Conservation (phyloP, 2,888 invertebrate species). For the Saturnia japonica region DNA sequence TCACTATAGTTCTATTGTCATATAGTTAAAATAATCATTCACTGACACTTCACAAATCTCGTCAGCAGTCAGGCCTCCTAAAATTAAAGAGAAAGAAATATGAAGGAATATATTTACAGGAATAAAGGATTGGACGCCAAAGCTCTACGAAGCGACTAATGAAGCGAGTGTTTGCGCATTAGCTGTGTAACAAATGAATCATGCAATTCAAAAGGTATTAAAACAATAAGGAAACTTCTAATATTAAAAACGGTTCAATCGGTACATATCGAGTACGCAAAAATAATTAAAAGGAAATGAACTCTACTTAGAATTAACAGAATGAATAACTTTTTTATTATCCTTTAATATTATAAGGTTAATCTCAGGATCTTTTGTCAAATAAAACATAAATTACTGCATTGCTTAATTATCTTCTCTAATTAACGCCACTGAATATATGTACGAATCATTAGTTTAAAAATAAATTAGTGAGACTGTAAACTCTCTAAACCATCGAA, state of each 20-base stretch:
- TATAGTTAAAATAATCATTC: constrained; percentile 32
- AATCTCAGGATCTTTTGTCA: background rate
- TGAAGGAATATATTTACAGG: constrained; percentile 66
- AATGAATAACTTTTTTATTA: constrained; percentile 1
- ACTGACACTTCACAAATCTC: constrained; percentile 39
- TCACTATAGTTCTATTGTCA: constrained; percentile 39
- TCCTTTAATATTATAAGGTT: background rate
- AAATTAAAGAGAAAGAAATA: constrained; percentile 66
- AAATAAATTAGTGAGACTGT: too few species aligned
- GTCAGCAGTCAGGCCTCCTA: constrained; percentile 45
- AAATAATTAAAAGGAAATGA: background rate
- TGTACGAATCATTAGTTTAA: background rate
- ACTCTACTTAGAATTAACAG: background rate
- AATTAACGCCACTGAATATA: background rate
- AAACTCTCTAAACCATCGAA: too few species aligned
- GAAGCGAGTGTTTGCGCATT: constrained; percentile 14
- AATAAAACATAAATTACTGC: background rate
- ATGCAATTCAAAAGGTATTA: constrained; percentile 14
- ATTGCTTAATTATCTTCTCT: background rate
- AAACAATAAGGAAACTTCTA: constrained; percentile 18
- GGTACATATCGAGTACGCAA: background rate
- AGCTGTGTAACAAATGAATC: constrained; percentile 19
- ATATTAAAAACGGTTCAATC: constrained; percentile 11
- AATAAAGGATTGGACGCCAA: constrained; percentile 30
- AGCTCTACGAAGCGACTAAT: constrained; percentile 32